phyloP scores from a whole-genome alignment of 2,113 vertebrate genomes.

The Sceloporus undulatus region DNA sequence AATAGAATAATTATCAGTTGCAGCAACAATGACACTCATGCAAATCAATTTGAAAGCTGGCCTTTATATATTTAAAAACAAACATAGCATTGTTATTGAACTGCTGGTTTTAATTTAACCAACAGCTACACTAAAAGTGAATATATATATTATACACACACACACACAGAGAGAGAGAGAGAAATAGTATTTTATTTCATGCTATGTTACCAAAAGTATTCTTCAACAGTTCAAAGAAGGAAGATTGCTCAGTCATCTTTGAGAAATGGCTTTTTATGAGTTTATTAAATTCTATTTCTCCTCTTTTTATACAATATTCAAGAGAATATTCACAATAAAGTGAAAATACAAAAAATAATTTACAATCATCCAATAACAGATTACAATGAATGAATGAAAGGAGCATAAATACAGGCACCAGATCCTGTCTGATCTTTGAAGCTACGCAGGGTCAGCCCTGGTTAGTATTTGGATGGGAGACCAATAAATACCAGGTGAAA shows the following conservation, averaged over 20 bases:
- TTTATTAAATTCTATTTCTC: not conserved
- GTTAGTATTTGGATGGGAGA: no score
- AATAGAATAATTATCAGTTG: slow-evolving; percentile 63
- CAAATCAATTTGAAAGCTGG: slow-evolving; percentile 8
- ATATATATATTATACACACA: not conserved
- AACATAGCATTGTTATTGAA: not conserved
- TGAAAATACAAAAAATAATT: not conserved
- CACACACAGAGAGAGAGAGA: no score
- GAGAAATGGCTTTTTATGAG: not conserved
- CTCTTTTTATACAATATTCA: not conserved
- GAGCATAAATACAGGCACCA: no score
- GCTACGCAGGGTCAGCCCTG: no score
- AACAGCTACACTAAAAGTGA: not conserved
- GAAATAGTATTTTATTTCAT: not conserved
- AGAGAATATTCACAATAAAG: not conserved
- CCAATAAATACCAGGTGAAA: no score
- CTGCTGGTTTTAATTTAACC: not conserved
- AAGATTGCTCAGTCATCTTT: not conserved
- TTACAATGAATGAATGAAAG: not conserved
- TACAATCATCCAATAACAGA: not conserved
- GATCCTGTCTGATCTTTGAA: no score
- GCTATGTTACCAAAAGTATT: not conserved
- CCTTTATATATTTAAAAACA: not conserved
- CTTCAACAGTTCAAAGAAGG: not conserved
- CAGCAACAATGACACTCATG: not conserved